Base-by-base conservation (phyloP, 2,797 vertebrate species). In the Poecilia wingei region DNA sequence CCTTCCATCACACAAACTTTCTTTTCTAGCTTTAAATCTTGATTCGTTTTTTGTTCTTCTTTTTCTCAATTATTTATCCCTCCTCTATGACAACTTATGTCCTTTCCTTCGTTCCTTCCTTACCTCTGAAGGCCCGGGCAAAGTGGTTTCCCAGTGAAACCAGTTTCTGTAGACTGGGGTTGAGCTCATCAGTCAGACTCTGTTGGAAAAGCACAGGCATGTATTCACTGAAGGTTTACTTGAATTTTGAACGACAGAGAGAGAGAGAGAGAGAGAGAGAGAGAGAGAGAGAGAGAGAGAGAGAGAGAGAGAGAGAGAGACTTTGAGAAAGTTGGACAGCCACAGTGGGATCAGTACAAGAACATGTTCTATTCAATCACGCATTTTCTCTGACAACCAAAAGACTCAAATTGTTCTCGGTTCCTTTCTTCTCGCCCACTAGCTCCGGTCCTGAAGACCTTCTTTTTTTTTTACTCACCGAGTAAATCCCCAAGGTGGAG, bases 141-240 rank as follows among this genome's bases (percentile, higher is more conserved):
- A 98, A 99, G 91, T 96, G 97, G 92, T 96, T 96, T 1, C 98
- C 98, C 78, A 99, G 94, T 79, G 96, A 96, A 45, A 97, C 96
- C 88, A 99, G 95, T 78, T 96, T 97, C 92, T 98, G 97, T 75
- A 99, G 92, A 10, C 96, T 95, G 0, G 98, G 98, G 87, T 98
- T 99, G 92, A 99, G 98, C 85, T 98, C 97, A 51, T 98, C 96
- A 95, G 96, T 92, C 85, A 99, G 96, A 82, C 85, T 97, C 98
- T 99, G 93, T 78, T 78, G n/a, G 20, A 45, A 87, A 59, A 59
- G 72, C 39, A 78, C 47, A 83, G 59, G 74, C 12, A 73, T 7
- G 74, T 46, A 72, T 70, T 77, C 57, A 76, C 13, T 14, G 68
- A 61, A 68, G 28, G 61, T 39, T 61, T 31, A 66, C 64, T 53